Evolutionary conservation across 2,113 vertebrate species (phyloP).

Genomic region (Physeter macrocephalus): DNA sequence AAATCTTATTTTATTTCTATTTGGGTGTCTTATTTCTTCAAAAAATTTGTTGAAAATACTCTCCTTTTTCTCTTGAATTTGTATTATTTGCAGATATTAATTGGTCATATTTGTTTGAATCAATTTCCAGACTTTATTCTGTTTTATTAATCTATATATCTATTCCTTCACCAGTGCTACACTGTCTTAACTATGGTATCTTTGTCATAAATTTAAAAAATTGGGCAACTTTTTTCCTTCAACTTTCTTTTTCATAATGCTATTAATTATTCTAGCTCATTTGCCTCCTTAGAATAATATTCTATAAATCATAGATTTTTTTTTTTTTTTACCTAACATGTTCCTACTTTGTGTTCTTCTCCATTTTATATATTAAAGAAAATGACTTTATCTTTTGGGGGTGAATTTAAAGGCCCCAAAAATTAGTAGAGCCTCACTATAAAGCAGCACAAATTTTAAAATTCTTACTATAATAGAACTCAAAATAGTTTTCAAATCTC

Average conservation of each 20-base stretch:
- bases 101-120: neutral
- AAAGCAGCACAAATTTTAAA: neutral
- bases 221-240: neutral
- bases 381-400: neutral
- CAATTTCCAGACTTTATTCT: neutral
- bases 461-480: neutral
- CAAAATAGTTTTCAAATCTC: neutral
- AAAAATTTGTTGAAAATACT: neutral
- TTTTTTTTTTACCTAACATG: neutral
- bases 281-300: neutral
- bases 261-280: neutral
- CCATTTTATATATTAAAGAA: neutral
- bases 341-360: neutral
- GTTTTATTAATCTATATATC: neutral
- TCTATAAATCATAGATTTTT: neutral
- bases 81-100: neutral
- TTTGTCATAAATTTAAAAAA: neutral
- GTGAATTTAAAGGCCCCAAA: neutral
- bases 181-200: neutral
- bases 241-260: neutral
- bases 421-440: neutral
- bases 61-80: neutral
- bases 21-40: neutral
- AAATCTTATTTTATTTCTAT: neutral
- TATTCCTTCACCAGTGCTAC: neutral